Evolutionary conservation across 2,888 invertebrate genomes (phyloP).

Genomic region (Perizoma affinitatum): DNA sequence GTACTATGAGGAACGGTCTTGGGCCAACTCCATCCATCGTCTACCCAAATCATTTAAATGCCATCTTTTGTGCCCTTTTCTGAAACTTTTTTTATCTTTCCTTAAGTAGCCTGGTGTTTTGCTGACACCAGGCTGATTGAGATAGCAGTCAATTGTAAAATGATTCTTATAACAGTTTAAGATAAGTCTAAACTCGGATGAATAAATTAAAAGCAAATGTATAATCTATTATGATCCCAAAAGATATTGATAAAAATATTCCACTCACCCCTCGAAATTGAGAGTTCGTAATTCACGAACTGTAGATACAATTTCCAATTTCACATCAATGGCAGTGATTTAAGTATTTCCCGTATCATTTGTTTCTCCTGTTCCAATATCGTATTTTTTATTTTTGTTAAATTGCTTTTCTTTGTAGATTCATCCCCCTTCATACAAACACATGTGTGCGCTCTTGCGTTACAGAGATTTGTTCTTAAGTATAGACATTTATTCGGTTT

Average conservation of each 20-base stretch:
- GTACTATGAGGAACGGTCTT: no score
- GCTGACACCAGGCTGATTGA: no score
- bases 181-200: no score
- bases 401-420: slow-evolving; percentile 80
- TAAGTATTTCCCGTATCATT: slow-evolving; percentile 82
- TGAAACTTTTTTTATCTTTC: no score
- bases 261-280: slow-evolving; percentile 33
- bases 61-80: no score
- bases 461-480: slow-evolving; percentile 80
- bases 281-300: slow-evolving; percentile 50
- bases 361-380: slow-evolving; percentile 74
- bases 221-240: not conserved
- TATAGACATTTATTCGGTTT: slow-evolving; percentile 76
- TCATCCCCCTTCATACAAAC: slow-evolving; percentile 60
- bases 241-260: not conserved
- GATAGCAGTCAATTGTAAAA: no score
- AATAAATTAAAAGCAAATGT: no score
- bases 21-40: no score
- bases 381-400: slow-evolving; percentile 78
- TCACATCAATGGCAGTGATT: slow-evolving; percentile 77
- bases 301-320: slow-evolving; percentile 62
- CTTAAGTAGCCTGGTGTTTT: no score
- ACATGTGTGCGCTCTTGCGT: slow-evolving; percentile 62
- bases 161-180: no score
- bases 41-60: no score